These are phyloP conservation scores for Nasonia vitripennis DNA, from an alignment of 1,140 invertebrate species.

Conservation along the genomic window DNA sequence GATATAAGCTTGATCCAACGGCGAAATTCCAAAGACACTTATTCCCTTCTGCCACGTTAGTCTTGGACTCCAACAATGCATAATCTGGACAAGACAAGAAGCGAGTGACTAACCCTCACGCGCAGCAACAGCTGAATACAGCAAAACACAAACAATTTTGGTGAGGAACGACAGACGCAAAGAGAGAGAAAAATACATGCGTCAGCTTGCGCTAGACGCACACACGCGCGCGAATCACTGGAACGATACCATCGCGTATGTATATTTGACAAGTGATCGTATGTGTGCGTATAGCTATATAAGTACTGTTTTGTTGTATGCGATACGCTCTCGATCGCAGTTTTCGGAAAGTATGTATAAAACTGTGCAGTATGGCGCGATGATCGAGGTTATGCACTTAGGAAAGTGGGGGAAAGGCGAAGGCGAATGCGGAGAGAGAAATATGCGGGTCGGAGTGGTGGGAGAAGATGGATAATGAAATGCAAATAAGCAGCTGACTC, in stretches of 20 bases:
- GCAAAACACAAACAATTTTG: not conserved
- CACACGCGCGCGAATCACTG: not conserved
- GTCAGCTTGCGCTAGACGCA: not conserved
- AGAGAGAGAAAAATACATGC: not conserved
- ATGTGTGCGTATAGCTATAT: too few species aligned
- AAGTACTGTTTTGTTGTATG: too few species aligned
- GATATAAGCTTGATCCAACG: not conserved
- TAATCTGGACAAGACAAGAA: not conserved
- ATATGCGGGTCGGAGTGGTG: too few species aligned
- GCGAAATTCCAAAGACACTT: not conserved
- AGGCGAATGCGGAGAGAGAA: too few species aligned
- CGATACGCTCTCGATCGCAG: too few species aligned
- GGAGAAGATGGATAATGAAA: too few species aligned
- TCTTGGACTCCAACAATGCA: not conserved
- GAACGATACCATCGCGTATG: not conserved
- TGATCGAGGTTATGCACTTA: too few species aligned
- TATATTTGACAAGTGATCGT: not conserved
- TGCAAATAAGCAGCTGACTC: too few species aligned
- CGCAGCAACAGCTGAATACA: not conserved
- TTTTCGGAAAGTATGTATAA: too few species aligned
- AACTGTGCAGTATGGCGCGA: too few species aligned
- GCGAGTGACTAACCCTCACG: conserved; percentile 18
- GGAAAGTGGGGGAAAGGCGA: too few species aligned
- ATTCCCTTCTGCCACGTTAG: not conserved
- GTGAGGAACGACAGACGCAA: not conserved